Evolutionary conservation across 1,140 invertebrate genomes (phyloP), one percentile per base, ranked within the genome.

Genomic region (Prorops nasuta): DNA sequence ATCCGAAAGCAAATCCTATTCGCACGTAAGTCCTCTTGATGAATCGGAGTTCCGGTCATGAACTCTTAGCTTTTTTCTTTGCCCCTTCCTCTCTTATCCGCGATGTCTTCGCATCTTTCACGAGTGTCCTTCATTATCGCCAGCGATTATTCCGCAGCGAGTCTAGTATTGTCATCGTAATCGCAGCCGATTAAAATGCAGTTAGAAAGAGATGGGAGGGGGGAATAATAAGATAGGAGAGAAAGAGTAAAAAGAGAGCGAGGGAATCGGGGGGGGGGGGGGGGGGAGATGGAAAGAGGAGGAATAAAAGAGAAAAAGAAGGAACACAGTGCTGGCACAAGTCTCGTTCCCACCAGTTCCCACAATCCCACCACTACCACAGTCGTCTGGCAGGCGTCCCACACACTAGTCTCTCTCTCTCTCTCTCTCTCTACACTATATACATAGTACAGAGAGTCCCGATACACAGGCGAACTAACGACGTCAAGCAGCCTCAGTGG

Each of bases 141-240:
- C 42, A 19, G 37, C 46, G 37, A 60, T 53, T 46, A 56, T 52
- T 37, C 54, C 54, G 50, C 59, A 52, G 39, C 54, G 38, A 51
- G 47, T 51, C 39, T 45, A 28, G 46, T 55, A 55, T 61, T 62
- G 63, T 69, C 61, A 51, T 54, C 58, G 54, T 61, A 60, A 71
- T 71, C 63, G 61, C 54, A 47, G 44, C 58, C 61, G 69, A 71
- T 72, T 69, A 69, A 72, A 72, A 67, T 62, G 53, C 44, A 62
- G 58, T 69, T 65, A 60, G 36, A 41, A 21, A 51, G 41, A 43
- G 10, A 28, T 4, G 10, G 4, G 24, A 10, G 4, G 4, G 4
- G 4, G 24, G 4, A 6, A 6, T 10, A 10, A 28, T 4, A 28
- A 14, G 12, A 47, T 36, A 47, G 49, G 40, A 54, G 56, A 36